Base-by-base conservation (phyloP, 2,113 vertebrate species). In the Corydoras sp. region DNA sequence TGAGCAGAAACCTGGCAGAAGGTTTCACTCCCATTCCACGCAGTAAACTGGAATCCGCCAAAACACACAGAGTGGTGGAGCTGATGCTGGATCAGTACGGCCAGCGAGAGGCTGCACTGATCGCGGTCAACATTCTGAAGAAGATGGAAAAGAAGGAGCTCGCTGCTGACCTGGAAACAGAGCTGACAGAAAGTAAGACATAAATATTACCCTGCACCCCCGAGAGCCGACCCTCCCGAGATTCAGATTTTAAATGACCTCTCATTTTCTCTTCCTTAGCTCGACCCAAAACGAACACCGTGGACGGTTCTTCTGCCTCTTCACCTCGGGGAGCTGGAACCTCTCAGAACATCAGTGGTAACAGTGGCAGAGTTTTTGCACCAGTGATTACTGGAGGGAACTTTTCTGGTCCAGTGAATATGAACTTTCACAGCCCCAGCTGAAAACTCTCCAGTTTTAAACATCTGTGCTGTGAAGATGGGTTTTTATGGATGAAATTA, bases 1-100 rank as follows among this genome's bases (percentile, higher is more conserved):
- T 76, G 58, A 50, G 3, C 2, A n/a, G 48, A 0, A 11, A 3
- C 4, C 14, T 6, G 3, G 18, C 2, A 3, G 10, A 64, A 31
- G 68, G 9, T 9, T 54, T 31, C 9, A 5, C 5, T 2, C 3
- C 51, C 0, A 53, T 78, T 54, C 3, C 76, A 24, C 14, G 55
- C 43, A 29, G 59, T 10, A 72, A 5, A 9, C 68, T 78, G 9
- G 69, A 75, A 56, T 32, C 60, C 0, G 54, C 60, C 11, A 3
- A 50, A 2, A 9, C 5, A 0, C 1, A 0, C 0, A 10, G 11
- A 0, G 11, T 67, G 3, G 72, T 65, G 29, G n/a, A 63, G 14
- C 4, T 31, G 43, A 71, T 78, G 63, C 51, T 64, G 62, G 18
- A 72, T 53, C 18, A 18, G 2, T 68, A 68, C 3, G 18, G 31